Percentiles rank a stretch among this genome's conserved stretches.
phyloP scores from a whole-genome alignment of 92 coral and sea anemone species.

The Anthopleura xanthogrammica region DNA sequence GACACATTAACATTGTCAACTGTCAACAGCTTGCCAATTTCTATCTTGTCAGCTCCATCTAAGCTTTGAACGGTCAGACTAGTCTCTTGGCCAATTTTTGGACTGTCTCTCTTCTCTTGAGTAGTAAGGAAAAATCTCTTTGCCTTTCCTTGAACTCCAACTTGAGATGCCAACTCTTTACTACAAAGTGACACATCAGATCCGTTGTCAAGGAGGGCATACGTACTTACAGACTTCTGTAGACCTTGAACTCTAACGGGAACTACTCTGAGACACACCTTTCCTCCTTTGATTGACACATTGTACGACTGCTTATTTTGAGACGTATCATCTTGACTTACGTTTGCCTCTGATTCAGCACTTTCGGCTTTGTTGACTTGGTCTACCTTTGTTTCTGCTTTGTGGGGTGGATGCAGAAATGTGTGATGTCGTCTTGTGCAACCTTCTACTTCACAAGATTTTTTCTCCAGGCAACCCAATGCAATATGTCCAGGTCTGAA shows the following conservation, averaged over 20 bases:
- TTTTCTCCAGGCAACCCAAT: constrained; percentile 24
- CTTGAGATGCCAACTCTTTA: constrained; percentile 23
- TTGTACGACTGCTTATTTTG: background rate
- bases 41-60: constrained; percentile 38
- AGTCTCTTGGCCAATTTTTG: constrained; percentile 13
- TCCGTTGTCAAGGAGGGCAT: constrained; percentile 53
- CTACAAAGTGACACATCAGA: constrained; percentile 47
- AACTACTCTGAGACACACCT: constrained; percentile 28
- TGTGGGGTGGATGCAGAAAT: constrained; percentile 36
- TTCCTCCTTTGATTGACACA: background rate
- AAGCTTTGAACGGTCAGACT: constrained; percentile 24
- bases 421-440: constrained; percentile 40
- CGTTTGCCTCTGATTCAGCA: background rate
- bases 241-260: constrained; percentile 42
- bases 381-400: background rate
- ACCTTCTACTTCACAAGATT: constrained; percentile 39
- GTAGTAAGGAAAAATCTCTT: constrained; percentile 37
- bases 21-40: constrained; percentile 41
- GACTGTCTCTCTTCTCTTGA: constrained; percentile 43
- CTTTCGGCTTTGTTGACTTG: background rate
- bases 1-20: constrained; percentile 29
- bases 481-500: constrained; percentile 32
- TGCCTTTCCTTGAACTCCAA: constrained; percentile 32
- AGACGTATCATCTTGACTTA: background rate
- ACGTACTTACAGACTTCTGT: constrained; percentile 22